These are phyloP conservation scores for Ophioninae sp. DNA, from an alignment of 2,888 invertebrate species.

Conservation along the genomic window DNA sequence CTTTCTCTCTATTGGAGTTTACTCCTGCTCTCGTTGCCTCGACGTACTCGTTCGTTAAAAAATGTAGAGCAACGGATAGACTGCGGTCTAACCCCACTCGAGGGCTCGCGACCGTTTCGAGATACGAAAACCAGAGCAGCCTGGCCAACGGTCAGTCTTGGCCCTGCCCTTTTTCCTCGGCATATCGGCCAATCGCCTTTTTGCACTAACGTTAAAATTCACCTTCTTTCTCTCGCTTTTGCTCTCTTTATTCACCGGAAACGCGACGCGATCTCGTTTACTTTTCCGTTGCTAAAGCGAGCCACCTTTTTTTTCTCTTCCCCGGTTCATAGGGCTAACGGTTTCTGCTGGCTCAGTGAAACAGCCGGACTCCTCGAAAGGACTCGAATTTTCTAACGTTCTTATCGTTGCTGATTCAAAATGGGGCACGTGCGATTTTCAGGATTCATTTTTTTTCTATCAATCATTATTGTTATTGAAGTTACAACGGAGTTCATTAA, in stretches of 20 bases:
- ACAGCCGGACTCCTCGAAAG: constrained; percentile 23
- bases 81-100: constrained; percentile 40
- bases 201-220: constrained; percentile 29
- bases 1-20: neutral
- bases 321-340: constrained; percentile 7
- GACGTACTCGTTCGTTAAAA: constrained; percentile 49
- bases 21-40: constrained; percentile 16
- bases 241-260: neutral
- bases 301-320: constrained; percentile 12
- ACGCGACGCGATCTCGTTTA: constrained; percentile 31
- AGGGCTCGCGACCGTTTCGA: constrained; percentile 39
- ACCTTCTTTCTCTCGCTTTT: neutral
- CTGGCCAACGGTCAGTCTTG: constrained; percentile 60
- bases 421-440: no score
- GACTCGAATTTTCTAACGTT: constrained; percentile 9
- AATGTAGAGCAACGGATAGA: constrained; percentile 64
- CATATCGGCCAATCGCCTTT: constrained; percentile 45
- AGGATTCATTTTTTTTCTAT: no score
- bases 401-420: no score
- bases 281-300: constrained; percentile 41
- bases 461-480: no score
- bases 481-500: no score
- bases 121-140: constrained; percentile 53
- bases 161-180: constrained; percentile 55
- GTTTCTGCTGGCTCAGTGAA: neutral